Conservation (phyloP, 1,140 invertebrate species). For the Gryon sp. region DNA sequence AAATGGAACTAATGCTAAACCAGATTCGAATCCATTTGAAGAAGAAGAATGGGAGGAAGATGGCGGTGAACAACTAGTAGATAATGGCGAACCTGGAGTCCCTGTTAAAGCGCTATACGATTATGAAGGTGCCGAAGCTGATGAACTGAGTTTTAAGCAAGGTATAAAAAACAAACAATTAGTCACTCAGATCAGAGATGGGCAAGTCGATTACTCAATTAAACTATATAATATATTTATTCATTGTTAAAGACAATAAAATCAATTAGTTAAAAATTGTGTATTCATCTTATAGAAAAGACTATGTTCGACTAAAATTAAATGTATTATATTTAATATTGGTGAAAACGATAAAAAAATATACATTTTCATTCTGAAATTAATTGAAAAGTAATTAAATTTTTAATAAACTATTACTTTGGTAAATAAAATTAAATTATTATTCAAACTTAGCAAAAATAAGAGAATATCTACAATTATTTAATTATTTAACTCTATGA, state of each 20-base stretch:
- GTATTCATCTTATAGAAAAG: not conserved
- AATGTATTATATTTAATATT: too few relatives aligned
- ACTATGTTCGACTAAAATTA: too few relatives aligned
- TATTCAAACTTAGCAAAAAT: too few relatives aligned
- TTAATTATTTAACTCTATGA: too few relatives aligned
- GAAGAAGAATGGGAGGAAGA: conserved; percentile 92
- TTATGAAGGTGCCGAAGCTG: conserved; percentile 97
- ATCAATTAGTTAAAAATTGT: not conserved
- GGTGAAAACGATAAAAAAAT: too few relatives aligned
- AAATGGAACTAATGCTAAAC: conserved; percentile 82
- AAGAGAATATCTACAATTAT: too few relatives aligned
- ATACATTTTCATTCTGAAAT: too few relatives aligned
- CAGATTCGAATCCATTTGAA: conserved; percentile 89
- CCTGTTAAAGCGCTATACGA: conserved; percentile 97
- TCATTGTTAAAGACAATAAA: not conserved
- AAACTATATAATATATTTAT: not conserved
- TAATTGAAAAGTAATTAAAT: too few relatives aligned
- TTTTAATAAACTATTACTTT: too few relatives aligned
- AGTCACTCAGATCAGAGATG: too few relatives aligned
- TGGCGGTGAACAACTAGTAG: conserved; percentile 89
- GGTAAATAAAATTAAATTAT: too few relatives aligned
- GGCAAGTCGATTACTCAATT: too few relatives aligned
- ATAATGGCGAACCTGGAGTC: conserved; percentile 95
- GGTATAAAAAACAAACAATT: conserved; percentile 84
- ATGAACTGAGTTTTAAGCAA: conserved; percentile 97